phyloP scores from a whole-genome alignment of 2,888 invertebrate genomes.

The Nomada lathburiana region DNA sequence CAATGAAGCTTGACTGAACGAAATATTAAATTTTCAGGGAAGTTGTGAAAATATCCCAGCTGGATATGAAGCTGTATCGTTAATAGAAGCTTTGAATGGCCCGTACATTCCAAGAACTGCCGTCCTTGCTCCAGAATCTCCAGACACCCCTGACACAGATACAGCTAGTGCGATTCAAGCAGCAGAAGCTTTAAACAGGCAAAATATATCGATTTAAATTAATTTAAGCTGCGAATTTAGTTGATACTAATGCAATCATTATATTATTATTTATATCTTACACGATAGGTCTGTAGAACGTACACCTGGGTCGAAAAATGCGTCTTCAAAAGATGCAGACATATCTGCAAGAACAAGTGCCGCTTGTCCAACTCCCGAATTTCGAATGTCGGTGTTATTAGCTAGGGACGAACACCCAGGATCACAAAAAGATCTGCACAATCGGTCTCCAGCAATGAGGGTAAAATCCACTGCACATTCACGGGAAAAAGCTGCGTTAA shows the following conservation, averaged over 20 bases:
- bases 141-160: constrained; percentile 88
- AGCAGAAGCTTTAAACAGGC: constrained; percentile 89
- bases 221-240: background rate
- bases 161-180: constrained; percentile 87
- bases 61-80: constrained; percentile 96
- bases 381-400: constrained; percentile 90
- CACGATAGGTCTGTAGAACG: constrained; percentile 79
- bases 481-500: constrained; percentile 81
- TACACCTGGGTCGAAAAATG: constrained; percentile 79
- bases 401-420: constrained; percentile 87
- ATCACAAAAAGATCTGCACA: constrained; percentile 81
- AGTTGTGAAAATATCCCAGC: constrained; percentile 94
- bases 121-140: constrained; percentile 84
- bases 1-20: background rate
- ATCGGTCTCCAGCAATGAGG: constrained; percentile 79
- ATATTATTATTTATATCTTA: constrained; percentile 18
- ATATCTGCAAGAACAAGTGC: constrained; percentile 78
- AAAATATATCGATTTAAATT: constrained; percentile 24
- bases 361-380: constrained; percentile 85
- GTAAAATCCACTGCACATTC: constrained; percentile 77
- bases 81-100: constrained; percentile 98
- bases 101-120: constrained; percentile 88
- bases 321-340: constrained; percentile 78
- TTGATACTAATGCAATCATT: background rate
- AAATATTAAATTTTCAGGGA: constrained; percentile 84